These are phyloP conservation scores for Taeniopygia guttata DNA, from an alignment of 2,797 vertebrate genomes.

Conservation along the genomic window DNA sequence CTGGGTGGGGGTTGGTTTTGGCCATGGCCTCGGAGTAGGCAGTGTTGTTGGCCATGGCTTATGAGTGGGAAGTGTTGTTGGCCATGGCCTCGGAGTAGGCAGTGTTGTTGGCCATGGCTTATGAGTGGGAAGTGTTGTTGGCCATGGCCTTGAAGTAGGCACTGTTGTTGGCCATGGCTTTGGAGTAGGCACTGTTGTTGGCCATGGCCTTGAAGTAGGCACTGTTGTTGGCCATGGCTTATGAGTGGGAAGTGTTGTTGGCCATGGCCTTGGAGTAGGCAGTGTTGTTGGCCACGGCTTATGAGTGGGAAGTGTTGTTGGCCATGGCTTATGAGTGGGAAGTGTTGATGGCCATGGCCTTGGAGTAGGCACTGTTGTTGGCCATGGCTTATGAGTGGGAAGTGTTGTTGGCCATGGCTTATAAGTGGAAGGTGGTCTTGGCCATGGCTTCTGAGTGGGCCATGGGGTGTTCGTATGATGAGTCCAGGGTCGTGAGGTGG, in stretches of 20 bases:
- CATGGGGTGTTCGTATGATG: rapidly evolving
- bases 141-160: rapidly evolving
- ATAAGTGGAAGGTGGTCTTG: too few relatives aligned
- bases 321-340: background rate
- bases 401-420: background rate
- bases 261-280: background rate
- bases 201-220: rapidly evolving
- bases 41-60: background rate
- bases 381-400: background rate
- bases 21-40: rapidly evolving
- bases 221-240: rapidly evolving
- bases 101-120: too few relatives aligned
- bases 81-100: background rate
- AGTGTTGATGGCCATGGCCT: background rate
- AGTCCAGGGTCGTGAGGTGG: background rate
- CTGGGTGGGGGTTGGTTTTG: background rate
- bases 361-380: rapidly evolving
- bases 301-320: rapidly evolving
- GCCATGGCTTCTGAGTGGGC: background rate
- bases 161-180: background rate
- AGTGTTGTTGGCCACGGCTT: too few relatives aligned
- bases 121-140: rapidly evolving
- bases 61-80: rapidly evolving
- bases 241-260: rapidly evolving
- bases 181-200: rapidly evolving